A percentile compares a stretch with the other conserved stretches of the same genome.
Evolutionary conservation across 2,888 invertebrate genomes (phyloP).

Genomic region (Chydorus sphaericus): DNA sequence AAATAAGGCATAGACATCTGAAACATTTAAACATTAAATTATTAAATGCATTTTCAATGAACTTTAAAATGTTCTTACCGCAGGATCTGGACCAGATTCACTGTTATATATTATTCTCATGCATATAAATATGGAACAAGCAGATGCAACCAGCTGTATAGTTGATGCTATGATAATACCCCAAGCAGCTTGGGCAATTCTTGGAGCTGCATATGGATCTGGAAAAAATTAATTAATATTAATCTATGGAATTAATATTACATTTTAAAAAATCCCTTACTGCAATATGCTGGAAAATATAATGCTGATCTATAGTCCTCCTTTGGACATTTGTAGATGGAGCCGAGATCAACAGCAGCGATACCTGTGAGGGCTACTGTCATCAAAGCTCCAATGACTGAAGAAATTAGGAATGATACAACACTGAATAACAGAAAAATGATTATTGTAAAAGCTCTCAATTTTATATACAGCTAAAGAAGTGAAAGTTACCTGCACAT

Average conservation of each 20-base stretch:
- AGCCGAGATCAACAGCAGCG: conserved; percentile 12
- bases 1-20: conserved; percentile 6
- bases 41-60: background rate
- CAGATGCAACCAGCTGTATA: conserved; percentile 12
- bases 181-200: conserved; percentile 3
- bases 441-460: background rate
- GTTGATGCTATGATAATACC: conserved; percentile 4
- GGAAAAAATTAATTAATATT: background rate
- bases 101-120: conserved; percentile 1
- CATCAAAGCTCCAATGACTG: conserved; percentile 9
- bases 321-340: conserved; percentile 9
- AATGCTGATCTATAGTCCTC: background rate
- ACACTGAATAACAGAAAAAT: background rate
- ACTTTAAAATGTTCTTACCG: background rate
- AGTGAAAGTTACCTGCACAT: conserved; percentile 10
- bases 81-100: background rate
- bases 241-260: background rate
- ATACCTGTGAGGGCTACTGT: conserved; percentile 11
- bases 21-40: background rate
- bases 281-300: conserved; percentile 9
- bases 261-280: background rate
- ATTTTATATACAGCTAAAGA: background rate
- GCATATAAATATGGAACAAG: conserved; percentile 10
- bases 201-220: background rate
- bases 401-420: conserved; percentile 12